phyloP scores from a whole-genome alignment of 2,888 invertebrate species.

The Mesorhabditis belari region DNA sequence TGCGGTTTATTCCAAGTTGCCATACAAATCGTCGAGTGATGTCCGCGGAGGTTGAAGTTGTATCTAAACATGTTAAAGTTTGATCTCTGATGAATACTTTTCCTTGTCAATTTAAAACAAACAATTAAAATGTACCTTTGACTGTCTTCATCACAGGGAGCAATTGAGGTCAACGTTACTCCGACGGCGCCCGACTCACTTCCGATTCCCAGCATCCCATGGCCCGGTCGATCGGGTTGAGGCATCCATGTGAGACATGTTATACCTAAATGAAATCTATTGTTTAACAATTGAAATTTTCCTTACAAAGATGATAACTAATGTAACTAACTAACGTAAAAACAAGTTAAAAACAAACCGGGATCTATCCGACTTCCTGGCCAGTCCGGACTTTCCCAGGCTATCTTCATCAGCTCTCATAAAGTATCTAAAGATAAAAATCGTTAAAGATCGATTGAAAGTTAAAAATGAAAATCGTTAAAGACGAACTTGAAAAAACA shows the following conservation, averaged over 20 bases:
- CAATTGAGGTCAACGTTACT: constrained; percentile 43
- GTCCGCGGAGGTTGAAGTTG: constrained; percentile 93
- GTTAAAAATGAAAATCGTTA: too few species aligned
- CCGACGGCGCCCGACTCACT: constrained; percentile 49
- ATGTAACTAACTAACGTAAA: too few species aligned
- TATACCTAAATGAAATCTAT: not conserved
- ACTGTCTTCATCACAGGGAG: constrained; percentile 18
- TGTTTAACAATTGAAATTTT: too few species aligned
- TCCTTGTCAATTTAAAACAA: too few species aligned
- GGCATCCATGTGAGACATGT: constrained; percentile 25
- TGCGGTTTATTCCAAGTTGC: constrained; percentile 98
- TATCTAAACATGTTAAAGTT: constrained; percentile 16
- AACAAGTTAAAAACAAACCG: constrained; percentile 28
- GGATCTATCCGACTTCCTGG: constrained; percentile 47
- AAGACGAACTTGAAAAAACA: too few species aligned
- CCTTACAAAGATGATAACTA: too few species aligned
- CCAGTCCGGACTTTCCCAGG: constrained; percentile 50
- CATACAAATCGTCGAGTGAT: constrained; percentile 60
- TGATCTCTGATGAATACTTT: too few species aligned
- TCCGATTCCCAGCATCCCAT: constrained; percentile 38
- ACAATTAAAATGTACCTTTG: constrained; percentile 2
- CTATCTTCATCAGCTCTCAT: too few species aligned
- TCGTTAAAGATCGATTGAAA: too few species aligned
- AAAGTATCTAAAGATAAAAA: too few species aligned
- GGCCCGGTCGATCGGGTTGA: constrained; percentile 17